phyloP scores from a whole-genome alignment of 2,888 invertebrate species.

The Ormyrus nitidulus region DNA sequence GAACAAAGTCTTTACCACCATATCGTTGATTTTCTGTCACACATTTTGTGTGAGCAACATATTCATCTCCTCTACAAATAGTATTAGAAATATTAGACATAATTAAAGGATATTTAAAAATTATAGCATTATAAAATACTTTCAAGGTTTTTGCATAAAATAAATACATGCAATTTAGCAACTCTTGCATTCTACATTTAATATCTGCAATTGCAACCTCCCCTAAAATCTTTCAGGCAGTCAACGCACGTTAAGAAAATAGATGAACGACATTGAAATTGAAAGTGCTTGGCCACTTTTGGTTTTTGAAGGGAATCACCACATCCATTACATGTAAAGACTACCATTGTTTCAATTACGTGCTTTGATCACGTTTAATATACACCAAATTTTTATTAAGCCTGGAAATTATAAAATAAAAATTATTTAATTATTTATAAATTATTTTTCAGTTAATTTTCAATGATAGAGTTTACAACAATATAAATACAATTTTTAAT shows the following conservation, averaged over 20 bases:
- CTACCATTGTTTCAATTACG: constrained; percentile 84
- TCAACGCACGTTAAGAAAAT: constrained; percentile 93
- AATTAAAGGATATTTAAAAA: not conserved
- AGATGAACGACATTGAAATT: constrained; percentile 82
- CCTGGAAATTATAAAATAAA: not conserved
- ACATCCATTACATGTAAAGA: constrained; percentile 94
- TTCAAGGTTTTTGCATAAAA: constrained; percentile 27
- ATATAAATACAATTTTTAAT: not conserved
- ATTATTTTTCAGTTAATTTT: not conserved
- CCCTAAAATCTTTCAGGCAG: constrained; percentile 93
- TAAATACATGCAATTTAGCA: not conserved
- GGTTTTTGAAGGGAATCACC: constrained; percentile 94
- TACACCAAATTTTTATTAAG: not conserved
- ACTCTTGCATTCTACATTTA: not conserved
- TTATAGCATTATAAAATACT: constrained; percentile 24
- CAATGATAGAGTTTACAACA: not conserved
- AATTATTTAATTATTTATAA: not conserved
- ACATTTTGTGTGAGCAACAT: constrained; percentile 79
- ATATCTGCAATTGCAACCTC: constrained; percentile 67
- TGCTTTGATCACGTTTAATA: not conserved
- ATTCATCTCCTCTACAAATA: constrained; percentile 80
- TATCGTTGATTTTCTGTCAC: constrained; percentile 90
- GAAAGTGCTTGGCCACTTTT: constrained; percentile 92
- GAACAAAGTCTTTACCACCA: constrained; percentile 86
- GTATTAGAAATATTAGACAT: too few species aligned